Conservation (phyloP, 2,797 vertebrate genomes). For the Valencia hispanica region DNA sequence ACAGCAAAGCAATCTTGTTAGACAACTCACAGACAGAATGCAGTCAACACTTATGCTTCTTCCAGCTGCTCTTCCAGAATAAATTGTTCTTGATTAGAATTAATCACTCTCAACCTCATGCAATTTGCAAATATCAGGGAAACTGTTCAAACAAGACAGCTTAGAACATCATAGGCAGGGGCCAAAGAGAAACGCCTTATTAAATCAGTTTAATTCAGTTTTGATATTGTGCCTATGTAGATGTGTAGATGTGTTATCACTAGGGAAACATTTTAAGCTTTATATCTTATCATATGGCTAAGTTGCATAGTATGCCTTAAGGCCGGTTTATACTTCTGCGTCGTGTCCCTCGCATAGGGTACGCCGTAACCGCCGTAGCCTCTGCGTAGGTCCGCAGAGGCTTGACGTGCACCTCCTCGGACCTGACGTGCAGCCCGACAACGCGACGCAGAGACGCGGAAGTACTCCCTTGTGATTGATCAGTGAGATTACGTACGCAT, state of each 20-base stretch:
- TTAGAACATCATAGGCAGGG: slow-evolving; percentile 24
- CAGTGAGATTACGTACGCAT: too few relatives aligned
- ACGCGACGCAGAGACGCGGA: too few relatives aligned
- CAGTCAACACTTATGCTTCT: slow-evolving; percentile 67
- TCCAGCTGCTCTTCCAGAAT: slow-evolving; percentile 83
- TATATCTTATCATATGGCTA: not conserved
- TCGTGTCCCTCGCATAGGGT: too few relatives aligned
- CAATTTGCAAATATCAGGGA: slow-evolving; percentile 79
- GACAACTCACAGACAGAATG: slow-evolving; percentile 70
- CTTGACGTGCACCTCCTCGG: too few relatives aligned
- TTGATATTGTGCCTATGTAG: slow-evolving; percentile 17
- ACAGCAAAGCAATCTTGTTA: slow-evolving; percentile 70
- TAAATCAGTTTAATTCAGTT: slow-evolving; percentile 17
- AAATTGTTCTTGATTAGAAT: slow-evolving; percentile 87
- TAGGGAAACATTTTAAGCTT: slow-evolving; percentile 10
- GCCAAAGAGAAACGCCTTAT: slow-evolving; percentile 49
- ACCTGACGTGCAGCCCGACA: too few relatives aligned
- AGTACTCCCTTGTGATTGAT: too few relatives aligned
- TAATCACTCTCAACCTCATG: slow-evolving; percentile 76
- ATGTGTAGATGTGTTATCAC: slow-evolving; percentile 19
- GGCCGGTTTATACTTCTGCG: too few relatives aligned
- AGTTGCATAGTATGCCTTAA: not conserved
- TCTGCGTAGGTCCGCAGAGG: too few relatives aligned
- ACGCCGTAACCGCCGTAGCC: too few relatives aligned
- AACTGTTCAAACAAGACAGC: slow-evolving; percentile 68